These are phyloP conservation scores for Listronotus bonariensis DNA, from an alignment of 1,140 invertebrate species.

Conservation along the genomic window DNA sequence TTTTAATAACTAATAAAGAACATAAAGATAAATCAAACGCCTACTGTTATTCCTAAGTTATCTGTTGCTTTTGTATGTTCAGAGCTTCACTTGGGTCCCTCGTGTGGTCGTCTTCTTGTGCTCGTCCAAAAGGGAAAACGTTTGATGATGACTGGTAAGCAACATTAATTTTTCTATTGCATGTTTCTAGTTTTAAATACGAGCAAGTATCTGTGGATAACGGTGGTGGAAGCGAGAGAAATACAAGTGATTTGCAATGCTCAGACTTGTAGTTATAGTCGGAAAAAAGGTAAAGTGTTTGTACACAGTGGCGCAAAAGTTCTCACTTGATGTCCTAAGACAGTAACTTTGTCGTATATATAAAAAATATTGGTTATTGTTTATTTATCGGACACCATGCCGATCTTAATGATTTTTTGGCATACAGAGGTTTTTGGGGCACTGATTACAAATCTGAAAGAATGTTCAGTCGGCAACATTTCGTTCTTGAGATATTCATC, in stretches of 20 bases:
- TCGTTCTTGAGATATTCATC: too few relatives aligned
- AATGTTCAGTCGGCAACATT: too few relatives aligned
- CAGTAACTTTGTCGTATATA: too few relatives aligned
- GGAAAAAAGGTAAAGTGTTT: conserved; percentile 42
- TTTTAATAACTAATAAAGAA: too few relatives aligned
- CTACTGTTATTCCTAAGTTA: background rate
- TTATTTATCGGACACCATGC: too few relatives aligned
- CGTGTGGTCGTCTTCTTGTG: conserved; percentile 53
- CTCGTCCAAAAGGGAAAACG: conserved; percentile 54
- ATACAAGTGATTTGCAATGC: conserved; percentile 35
- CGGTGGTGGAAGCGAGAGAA: conserved; percentile 45
- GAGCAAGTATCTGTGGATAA: conserved; percentile 41
- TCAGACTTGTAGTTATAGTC: conserved; percentile 37
- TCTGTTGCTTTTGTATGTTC: conserved; percentile 40
- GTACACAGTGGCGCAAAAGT: too few relatives aligned
- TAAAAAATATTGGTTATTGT: too few relatives aligned
- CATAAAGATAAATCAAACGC: background rate
- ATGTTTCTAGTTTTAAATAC: conserved; percentile 46
- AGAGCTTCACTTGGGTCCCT: conserved; percentile 47
- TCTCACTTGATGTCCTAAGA: too few relatives aligned
- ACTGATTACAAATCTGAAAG: too few relatives aligned
- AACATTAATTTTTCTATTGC: conserved; percentile 41
- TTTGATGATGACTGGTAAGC: conserved; percentile 52
- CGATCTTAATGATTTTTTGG: too few relatives aligned
- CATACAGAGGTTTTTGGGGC: too few relatives aligned